A percentile compares a stretch with the other conserved stretches of the same genome.
Evolutionary conservation across 2,113 vertebrate genomes (phyloP).

Genomic region (Mustelus asterias): DNA sequence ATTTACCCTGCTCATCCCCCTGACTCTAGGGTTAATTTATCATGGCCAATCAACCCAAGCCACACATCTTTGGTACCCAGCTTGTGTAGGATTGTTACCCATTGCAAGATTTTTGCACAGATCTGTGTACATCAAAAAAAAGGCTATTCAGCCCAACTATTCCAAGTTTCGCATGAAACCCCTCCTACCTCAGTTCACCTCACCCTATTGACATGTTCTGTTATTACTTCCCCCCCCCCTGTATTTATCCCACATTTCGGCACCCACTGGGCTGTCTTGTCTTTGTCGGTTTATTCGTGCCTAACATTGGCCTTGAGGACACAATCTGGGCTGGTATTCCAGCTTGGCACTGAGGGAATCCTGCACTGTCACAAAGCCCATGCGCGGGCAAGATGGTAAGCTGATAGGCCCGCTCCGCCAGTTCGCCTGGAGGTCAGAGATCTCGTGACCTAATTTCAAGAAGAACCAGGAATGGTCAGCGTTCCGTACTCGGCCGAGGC

Average conservation of each 20-base stretch:
- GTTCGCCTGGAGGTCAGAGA: neutral
- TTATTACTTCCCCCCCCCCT: neutral
- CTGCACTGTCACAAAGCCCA: neutral
- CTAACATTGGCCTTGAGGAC: neutral
- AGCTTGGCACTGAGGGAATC: neutral
- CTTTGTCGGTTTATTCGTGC: neutral
- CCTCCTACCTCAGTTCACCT: neutral
- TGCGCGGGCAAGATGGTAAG: neutral
- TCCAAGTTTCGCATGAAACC: neutral
- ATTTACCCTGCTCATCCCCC: too few species aligned
- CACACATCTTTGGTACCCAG: too few species aligned
- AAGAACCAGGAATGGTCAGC: neutral
- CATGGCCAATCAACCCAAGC: too few species aligned
- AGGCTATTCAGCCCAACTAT: neutral
- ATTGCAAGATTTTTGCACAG: neutral
- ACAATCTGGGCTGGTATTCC: neutral
- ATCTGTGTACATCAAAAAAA: too few species aligned
- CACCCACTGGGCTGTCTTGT: neutral
- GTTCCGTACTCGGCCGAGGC: neutral
- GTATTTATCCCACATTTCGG: neutral
- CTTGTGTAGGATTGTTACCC: neutral
- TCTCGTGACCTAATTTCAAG: neutral
- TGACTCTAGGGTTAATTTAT: too few species aligned
- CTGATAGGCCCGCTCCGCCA: neutral
- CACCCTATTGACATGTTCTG: neutral